phyloP scores from a whole-genome alignment of 2,797 vertebrate species.

The Aeoliscus strigatus region DNA sequence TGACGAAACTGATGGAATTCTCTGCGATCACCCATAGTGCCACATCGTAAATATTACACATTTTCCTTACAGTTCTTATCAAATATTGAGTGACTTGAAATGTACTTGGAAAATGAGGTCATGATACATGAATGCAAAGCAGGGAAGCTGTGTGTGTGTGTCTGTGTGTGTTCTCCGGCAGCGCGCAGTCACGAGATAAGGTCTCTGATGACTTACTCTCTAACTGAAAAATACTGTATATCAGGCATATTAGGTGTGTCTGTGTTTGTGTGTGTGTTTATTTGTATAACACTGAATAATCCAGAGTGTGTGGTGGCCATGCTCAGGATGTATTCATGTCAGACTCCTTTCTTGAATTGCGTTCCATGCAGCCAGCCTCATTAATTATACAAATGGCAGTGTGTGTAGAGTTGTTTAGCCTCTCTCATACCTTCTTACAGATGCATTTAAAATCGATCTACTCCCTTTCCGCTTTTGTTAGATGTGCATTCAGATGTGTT shows the following conservation, averaged over 20 bases:
- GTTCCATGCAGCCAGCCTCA: conserved; percentile 23
- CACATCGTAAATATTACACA: conserved; percentile 45
- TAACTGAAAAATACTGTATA: conserved; percentile 16
- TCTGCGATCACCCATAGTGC: conserved; percentile 13
- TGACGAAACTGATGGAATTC: conserved; percentile 20
- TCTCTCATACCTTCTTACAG: conserved; percentile 11
- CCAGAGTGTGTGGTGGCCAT: conserved; percentile 2
- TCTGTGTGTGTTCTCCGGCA: conserved; percentile 13
- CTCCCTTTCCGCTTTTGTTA: conserved; percentile 5
- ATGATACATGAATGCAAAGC: conserved; percentile 47
- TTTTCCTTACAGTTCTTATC: conserved; percentile 45
- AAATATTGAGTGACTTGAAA: conserved; percentile 55
- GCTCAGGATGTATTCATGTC: conserved; percentile 14
- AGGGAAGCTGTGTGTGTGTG: conserved; percentile 20
- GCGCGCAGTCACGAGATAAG: conserved; percentile 29
- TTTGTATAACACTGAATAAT: not conserved
- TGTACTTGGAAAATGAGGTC: conserved; percentile 50
- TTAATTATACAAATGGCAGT: conserved; percentile 28
- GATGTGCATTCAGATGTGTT: conserved; percentile 13
- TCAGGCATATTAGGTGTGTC: too few species aligned
- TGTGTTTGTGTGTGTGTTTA: conserved; percentile 4
- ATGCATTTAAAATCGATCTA: conserved; percentile 14
- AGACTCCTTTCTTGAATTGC: conserved; percentile 10
- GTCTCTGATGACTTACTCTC: conserved; percentile 19
- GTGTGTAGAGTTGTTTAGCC: conserved; percentile 10